A percentile compares a stretch with the other conserved stretches of the same genome.
Evolutionary conservation across 2,888 invertebrate genomes (phyloP).

Genomic region (Campoletis raptor): DNA sequence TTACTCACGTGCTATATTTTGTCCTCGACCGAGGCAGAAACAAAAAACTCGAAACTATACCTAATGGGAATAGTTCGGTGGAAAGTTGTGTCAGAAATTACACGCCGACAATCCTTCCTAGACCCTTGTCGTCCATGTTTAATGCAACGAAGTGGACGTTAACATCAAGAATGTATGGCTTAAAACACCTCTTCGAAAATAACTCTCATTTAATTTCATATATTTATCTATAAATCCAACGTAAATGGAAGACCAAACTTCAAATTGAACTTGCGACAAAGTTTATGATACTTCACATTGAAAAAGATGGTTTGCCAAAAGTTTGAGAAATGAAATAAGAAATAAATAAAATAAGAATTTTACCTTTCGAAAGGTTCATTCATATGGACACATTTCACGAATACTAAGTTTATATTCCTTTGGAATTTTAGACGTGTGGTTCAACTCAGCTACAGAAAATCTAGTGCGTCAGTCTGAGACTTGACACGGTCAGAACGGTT

Average conservation of each 20-base stretch:
- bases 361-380: not conserved
- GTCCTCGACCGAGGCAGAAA: constrained; percentile 44
- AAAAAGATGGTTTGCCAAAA: not conserved
- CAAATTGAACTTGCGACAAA: not conserved
- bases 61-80: constrained; percentile 80
- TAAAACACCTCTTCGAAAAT: not conserved
- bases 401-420: constrained; percentile 34
- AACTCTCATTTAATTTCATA: not conserved
- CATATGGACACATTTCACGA: constrained; percentile 44
- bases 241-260: not conserved
- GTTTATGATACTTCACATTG: not conserved
- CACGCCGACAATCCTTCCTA: constrained; percentile 67
- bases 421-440: constrained; percentile 1
- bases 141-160: constrained; percentile 53
- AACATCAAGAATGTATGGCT: constrained; percentile 33
- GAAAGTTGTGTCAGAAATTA: constrained; percentile 77
- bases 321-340: not conserved
- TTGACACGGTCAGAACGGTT: constrained; percentile 3
- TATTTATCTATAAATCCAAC: not conserved
- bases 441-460: constrained; percentile 24
- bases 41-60: constrained; percentile 76
- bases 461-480: constrained; percentile 30
- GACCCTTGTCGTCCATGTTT: constrained; percentile 35
- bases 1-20: constrained; percentile 19
- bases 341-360: constrained; percentile 9